Evolutionary conservation across 1,140 invertebrate species (phyloP), one percentile per base, ranked within the genome.

Genomic region (Dreissena rostriformis): DNA sequence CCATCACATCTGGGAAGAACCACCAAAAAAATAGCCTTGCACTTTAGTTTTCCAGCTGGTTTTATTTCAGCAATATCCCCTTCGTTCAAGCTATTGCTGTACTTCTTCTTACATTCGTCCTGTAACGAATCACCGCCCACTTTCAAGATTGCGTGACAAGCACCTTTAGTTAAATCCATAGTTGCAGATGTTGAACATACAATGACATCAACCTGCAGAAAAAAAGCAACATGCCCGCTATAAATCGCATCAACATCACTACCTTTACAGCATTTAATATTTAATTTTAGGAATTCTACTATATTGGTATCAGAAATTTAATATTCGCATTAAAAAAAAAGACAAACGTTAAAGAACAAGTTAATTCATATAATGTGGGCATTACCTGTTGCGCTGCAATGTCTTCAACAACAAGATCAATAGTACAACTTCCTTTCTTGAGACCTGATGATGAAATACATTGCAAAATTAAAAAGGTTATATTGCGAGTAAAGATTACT

Each of bases 141-240:
- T 71, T 28, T 70, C 24, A 79, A 52, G 29, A 79, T 49, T 1
- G 77, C 77, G 29, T 79, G 65, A 19, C 77, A 79, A 12, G 77
- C 77, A 29, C 77, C 77, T n/a, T 66, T 61, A 1, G 14, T 71
- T 28, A 79, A 51, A n/a, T 79, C 77, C 77, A 79, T 79, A 28
- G 24, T 70, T 19, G 39, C 15, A 53, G 77, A 79, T 22, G 77
- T 79, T 2, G 77, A 57, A 52, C 77, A 79, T 28, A 79, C 57
- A 26, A 79, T 71, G 24, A n/a, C 77, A 70, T 71, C 77, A 79
- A 79, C 77, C 77, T 79, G 24, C 15, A 55, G 1, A 61, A 11
- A 74, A 22, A n/a, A 26, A n/a, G n/a, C 52, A 24, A 55, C 72
- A 74, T 74, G 55, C 7, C 22, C 1, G 26, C 15, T 22, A 22